Percentiles rank a stretch among this genome's conserved stretches.
These are phyloP conservation scores for Thalpophila matura DNA, from an alignment of 2,888 invertebrate genomes.

Conservation along the genomic window DNA sequence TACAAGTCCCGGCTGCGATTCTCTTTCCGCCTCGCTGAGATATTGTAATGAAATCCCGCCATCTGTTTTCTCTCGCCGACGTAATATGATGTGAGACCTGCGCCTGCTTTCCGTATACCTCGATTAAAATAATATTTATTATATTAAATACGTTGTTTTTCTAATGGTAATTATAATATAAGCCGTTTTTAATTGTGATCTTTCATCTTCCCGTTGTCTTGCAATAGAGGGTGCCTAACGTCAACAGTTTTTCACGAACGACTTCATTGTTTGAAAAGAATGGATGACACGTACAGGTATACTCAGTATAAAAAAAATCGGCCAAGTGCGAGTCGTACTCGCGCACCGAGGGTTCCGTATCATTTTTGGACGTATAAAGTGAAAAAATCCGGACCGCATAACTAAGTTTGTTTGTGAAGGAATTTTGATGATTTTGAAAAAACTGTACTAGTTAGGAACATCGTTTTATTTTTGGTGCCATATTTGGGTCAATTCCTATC, in stretches of 20 bases:
- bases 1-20: constrained; percentile 82
- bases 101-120: constrained; percentile 77
- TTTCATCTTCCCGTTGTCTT: constrained; percentile 1
- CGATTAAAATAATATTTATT: constrained; percentile 72
- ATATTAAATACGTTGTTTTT: constrained; percentile 45
- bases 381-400: too few species aligned
- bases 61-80: constrained; percentile 86
- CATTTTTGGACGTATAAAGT: too few species aligned
- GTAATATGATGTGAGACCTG: constrained; percentile 81
- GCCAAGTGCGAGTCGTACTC: too few species aligned
- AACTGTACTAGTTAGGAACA: too few species aligned
- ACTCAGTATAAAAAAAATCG: not conserved
- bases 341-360: too few species aligned
- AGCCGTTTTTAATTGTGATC: constrained; percentile 23
- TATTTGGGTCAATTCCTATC: too few species aligned
- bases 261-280: not conserved
- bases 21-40: constrained; percentile 83
- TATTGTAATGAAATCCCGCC: constrained; percentile 89
- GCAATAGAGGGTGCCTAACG: not conserved
- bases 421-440: too few species aligned
- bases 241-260: not conserved
- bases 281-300: too few species aligned
- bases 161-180: constrained; percentile 44
- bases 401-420: too few species aligned
- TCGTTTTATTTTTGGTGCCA: too few species aligned